Conservation (phyloP, 2,888 invertebrate species). For the Osmoderma eremita region DNA sequence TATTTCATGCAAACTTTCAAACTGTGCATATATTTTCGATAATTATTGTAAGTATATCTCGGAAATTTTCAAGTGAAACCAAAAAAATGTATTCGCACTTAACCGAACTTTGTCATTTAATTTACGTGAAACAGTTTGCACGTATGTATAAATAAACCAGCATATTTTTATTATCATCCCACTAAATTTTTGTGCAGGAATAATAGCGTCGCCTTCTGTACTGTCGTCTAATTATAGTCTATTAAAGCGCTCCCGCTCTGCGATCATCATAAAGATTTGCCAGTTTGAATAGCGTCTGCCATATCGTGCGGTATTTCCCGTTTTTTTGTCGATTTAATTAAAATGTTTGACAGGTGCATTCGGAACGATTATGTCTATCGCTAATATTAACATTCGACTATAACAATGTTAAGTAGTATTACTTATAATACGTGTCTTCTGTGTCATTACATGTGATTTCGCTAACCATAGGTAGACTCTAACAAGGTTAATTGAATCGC, state of each 20-base stretch:
- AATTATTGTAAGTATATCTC: too few relatives aligned
- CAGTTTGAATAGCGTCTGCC: constrained; percentile 19
- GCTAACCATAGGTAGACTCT: not conserved
- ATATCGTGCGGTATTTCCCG: constrained; percentile 7
- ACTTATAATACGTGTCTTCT: constrained; percentile 8
- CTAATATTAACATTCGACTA: not conserved
- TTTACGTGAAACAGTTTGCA: not conserved
- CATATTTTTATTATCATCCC: constrained; percentile 17
- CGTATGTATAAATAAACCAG: constrained; percentile 14
- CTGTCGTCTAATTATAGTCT: constrained; percentile 39
- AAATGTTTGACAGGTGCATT: constrained; percentile 6
- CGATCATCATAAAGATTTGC: constrained; percentile 37
- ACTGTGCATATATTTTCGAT: too few relatives aligned
- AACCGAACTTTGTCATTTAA: too few relatives aligned
- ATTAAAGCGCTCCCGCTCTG: constrained; percentile 36
- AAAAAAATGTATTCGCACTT: too few relatives aligned
- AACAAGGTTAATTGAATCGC: constrained; percentile 14
- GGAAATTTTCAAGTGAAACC: too few relatives aligned
- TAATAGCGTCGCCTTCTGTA: constrained; percentile 32
- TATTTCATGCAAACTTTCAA: too few relatives aligned
- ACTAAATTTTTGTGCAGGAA: constrained; percentile 31
- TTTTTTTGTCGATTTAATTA: constrained; percentile 7
- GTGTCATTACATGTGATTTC: not conserved
- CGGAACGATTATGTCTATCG: not conserved
- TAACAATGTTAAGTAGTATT: constrained; percentile 2